phyloP scores from a whole-genome alignment of 37 sponge, comb jelly and placozoan species.

The Cliona cf. orientalis region DNA sequence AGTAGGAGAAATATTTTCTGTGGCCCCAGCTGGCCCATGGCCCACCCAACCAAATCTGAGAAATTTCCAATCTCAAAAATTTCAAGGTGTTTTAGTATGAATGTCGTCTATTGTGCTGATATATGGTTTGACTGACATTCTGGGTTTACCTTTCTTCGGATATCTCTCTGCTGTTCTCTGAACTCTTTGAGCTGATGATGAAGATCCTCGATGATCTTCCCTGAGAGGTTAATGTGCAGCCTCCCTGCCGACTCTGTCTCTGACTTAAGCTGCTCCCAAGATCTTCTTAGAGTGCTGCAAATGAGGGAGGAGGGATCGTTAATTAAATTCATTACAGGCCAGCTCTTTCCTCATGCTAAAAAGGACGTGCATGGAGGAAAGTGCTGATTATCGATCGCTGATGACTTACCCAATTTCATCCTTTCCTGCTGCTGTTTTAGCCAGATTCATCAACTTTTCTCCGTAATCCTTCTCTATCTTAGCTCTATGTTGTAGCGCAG shows the following conservation, averaged over 20 bases:
- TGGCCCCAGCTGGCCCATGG: neutral
- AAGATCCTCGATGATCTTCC: conserved; percentile 75
- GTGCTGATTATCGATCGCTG: neutral
- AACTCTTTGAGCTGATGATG: conserved; percentile 74
- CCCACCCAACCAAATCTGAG: neutral
- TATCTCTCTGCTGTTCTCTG: conserved; percentile 72
- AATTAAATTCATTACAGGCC: neutral
- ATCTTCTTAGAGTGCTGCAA: conserved; percentile 62
- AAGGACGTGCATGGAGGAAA: neutral
- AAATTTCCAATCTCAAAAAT: conserved; percentile 12
- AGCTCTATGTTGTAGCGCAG: conserved; percentile 55
- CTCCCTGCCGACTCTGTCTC: conserved; percentile 80
- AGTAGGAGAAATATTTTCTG: too few species aligned
- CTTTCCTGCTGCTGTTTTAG: conserved; percentile 64
- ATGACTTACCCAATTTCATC: conserved; percentile 85
- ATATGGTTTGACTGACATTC: too few species aligned
- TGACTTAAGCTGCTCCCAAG: conserved; percentile 74
- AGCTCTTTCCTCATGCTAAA: neutral
- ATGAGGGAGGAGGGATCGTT: neutral
- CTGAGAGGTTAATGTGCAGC: conserved; percentile 55
- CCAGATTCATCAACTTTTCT: conserved; percentile 63
- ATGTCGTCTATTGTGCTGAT: neutral
- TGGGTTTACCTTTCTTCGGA: conserved; percentile 80
- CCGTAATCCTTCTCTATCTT: conserved; percentile 84
- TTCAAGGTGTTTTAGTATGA: neutral